Evolutionary conservation across 2,797 vertebrate species (phyloP).

Genomic region (Sus cebifrons): DNA sequence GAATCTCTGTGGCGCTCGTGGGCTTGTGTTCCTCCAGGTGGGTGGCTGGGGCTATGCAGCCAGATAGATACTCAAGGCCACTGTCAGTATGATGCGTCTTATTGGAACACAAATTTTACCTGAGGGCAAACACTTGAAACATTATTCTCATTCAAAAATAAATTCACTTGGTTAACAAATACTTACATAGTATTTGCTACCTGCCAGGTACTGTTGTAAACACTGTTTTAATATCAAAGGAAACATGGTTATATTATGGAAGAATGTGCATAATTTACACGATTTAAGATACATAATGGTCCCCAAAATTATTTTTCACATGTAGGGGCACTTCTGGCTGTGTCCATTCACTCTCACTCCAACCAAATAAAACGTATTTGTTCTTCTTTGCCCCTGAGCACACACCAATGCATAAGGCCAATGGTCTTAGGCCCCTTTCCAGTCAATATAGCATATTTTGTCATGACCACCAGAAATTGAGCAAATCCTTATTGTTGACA

Average conservation of each 20-base stretch:
- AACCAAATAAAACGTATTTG: neutral
- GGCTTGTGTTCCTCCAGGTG: neutral
- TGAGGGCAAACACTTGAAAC: constrained; percentile 3
- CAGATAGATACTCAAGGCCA: neutral
- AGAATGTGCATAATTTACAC: neutral
- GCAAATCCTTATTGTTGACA: neutral
- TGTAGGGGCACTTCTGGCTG: neutral
- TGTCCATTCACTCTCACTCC: neutral
- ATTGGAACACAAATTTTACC: neutral
- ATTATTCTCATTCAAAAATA: constrained; percentile 23
- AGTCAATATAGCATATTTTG: neutral
- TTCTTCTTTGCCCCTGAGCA: neutral
- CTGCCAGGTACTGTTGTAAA: constrained; percentile 30
- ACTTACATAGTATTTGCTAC: neutral
- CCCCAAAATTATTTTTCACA: neutral
- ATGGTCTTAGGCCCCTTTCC: neutral
- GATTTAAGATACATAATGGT: neutral
- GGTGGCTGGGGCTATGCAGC: fast-evolving
- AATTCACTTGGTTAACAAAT: neutral
- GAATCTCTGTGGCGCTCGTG: neutral
- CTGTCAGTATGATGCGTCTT: neutral
- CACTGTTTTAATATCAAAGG: constrained; percentile 52
- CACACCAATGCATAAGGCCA: neutral
- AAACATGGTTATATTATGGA: constrained; percentile 3
- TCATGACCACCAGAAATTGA: neutral